Percentiles rank a stretch among this genome's conserved stretches.
These are phyloP conservation scores for Tapirus indicus DNA, from an alignment of 2,797 vertebrate species.

Conservation along the genomic window DNA sequence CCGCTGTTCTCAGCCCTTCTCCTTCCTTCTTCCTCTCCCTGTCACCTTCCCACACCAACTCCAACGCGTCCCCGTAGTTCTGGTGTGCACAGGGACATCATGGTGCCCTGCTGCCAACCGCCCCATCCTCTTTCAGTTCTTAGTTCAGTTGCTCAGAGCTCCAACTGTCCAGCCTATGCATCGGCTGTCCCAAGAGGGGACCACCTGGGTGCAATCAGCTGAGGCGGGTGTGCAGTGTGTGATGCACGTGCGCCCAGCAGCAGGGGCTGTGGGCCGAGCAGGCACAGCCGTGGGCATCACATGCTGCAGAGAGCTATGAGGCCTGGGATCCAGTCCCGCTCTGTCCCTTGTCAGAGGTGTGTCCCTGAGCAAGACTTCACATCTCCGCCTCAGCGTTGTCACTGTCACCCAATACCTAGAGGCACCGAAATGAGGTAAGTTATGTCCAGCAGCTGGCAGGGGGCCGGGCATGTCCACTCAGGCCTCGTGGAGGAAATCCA, in stretches of 20 bases:
- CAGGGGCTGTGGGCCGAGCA: neutral
- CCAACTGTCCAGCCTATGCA: rapidly evolving
- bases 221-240: too few species aligned
- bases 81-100: rapidly evolving
- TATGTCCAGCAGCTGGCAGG: neutral
- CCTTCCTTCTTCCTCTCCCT: too few species aligned
- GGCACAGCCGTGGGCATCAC: neutral
- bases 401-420: neutral
- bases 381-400: neutral
- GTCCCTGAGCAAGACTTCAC: neutral
- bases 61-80: rapidly evolving
- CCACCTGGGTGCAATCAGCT: neutral
- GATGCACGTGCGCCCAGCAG: rapidly evolving
- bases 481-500: rapidly evolving
- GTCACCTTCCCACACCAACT: rapidly evolving
- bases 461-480: rapidly evolving
- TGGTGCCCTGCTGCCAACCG: neutral
- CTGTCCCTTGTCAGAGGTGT: rapidly evolving
- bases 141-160: neutral
- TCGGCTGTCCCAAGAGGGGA: neutral
- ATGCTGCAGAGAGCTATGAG: neutral
- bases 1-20: rapidly evolving
- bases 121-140: neutral
- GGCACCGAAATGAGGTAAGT: neutral
- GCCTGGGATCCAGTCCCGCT: neutral